Evolutionary conservation across 2,888 invertebrate genomes (phyloP).

Genomic region (Caenorhabditis sp.): DNA sequence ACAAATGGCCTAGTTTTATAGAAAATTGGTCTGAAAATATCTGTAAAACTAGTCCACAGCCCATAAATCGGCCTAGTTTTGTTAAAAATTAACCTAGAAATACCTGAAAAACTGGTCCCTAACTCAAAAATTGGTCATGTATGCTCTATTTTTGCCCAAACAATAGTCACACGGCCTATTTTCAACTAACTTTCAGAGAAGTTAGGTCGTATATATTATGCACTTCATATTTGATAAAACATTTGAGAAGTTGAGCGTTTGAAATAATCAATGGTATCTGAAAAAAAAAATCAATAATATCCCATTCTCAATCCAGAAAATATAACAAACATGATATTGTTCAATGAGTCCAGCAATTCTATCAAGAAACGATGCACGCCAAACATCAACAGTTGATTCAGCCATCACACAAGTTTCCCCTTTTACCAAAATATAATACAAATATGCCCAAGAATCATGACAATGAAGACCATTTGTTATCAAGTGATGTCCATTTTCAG

Average conservation of each 20-base stretch:
- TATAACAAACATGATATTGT: constrained; percentile 27
- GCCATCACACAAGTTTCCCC: constrained; percentile 42
- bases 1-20: no score
- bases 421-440: constrained; percentile 24
- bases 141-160: no score
- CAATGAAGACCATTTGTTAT: constrained; percentile 40
- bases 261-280: constrained; percentile 38
- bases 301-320: background rate
- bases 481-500: constrained; percentile 25
- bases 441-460: constrained; percentile 34
- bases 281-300: background rate
- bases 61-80: no score
- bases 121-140: no score
- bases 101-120: no score
- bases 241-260: constrained; percentile 40
- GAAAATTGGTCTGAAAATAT: no score
- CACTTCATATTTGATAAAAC: constrained; percentile 48
- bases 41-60: no score
- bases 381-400: constrained; percentile 40
- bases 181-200: constrained; percentile 36
- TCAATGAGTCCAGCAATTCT: constrained; percentile 44
- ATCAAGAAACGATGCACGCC: constrained; percentile 46
- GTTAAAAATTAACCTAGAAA: no score
- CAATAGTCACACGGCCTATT: no score
- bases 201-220: constrained; percentile 40